Evolutionary conservation across 1,140 invertebrate species (phyloP).

Genomic region (Luehdorfia chinensis): DNA sequence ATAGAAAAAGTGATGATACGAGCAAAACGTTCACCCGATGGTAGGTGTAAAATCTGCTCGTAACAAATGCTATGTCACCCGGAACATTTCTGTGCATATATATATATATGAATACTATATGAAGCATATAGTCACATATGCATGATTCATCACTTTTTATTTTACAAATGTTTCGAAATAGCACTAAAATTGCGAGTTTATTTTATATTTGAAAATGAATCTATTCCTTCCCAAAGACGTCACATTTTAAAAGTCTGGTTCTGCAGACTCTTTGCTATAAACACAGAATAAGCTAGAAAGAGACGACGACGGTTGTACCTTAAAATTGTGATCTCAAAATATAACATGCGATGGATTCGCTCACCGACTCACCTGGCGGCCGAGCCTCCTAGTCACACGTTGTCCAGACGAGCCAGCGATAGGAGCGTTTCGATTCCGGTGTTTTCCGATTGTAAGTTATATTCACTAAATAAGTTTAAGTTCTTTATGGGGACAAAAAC

Average conservation of each 20-base stretch:
- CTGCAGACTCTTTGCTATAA: conserved; percentile 3
- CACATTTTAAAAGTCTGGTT: conserved; percentile 26
- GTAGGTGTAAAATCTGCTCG: no score
- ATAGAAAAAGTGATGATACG: no score
- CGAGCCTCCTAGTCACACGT: conserved; percentile 45
- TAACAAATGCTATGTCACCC: no score
- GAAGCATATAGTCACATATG: no score
- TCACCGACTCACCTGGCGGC: conserved; percentile 51
- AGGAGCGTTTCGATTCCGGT: conserved; percentile 26
- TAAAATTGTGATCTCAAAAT: conserved; percentile 57
- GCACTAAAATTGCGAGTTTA: no score
- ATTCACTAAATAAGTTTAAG: no score
- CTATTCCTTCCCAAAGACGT: conserved; percentile 22
- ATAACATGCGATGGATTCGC: conserved; percentile 56
- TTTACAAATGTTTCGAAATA: no score
- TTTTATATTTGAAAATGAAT: background rate
- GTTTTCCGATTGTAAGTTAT: conserved; percentile 35
- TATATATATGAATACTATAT: no score
- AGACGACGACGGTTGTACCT: conserved; percentile 28
- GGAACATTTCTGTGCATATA: no score
- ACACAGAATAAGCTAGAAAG: conserved; percentile 22
- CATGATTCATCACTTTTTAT: no score
- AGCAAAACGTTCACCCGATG: no score
- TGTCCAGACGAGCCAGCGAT: conserved; percentile 38
- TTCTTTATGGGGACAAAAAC: background rate